Conservation (phyloP, 2,113 vertebrate genomes). For the human region DNA sequence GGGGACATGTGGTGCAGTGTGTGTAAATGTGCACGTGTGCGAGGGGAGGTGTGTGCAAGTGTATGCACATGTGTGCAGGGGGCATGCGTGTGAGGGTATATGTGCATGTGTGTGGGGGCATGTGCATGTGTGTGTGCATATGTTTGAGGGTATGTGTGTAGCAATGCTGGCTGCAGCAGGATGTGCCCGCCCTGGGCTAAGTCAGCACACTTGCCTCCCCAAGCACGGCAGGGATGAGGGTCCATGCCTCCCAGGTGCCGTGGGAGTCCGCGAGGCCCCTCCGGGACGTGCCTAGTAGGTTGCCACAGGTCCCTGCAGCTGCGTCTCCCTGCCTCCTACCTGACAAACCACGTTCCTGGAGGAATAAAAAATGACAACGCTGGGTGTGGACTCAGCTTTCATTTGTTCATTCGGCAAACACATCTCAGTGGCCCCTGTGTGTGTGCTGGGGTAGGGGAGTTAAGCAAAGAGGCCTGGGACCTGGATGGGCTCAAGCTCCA, state of each 20-base stretch:
- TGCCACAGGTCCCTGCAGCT: neutral
- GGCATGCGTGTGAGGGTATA: no score
- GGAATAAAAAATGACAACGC: neutral
- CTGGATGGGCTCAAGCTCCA: neutral
- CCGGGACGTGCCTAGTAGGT: neutral
- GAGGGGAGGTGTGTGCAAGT: no score
- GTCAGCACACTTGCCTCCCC: neutral
- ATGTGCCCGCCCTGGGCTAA: accelerated
- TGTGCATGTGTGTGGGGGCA: no score
- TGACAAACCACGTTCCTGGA: neutral
- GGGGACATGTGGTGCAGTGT: no score
- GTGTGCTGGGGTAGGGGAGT: no score
- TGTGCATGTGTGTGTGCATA: no score
- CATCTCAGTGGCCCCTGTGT: neutral
- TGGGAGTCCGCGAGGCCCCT: neutral
- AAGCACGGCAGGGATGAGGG: neutral
- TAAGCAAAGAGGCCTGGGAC: no score
- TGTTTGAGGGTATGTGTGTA: no score
- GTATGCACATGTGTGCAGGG: no score
- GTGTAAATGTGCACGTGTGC: no score
- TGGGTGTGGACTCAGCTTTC: neutral
- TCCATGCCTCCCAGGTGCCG: neutral
- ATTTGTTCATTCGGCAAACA: neutral
- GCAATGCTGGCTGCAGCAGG: neutral
- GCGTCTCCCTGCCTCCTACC: neutral